Conservation (phyloP, 2,113 vertebrate species). For the Coregonus clupeaformis region DNA sequence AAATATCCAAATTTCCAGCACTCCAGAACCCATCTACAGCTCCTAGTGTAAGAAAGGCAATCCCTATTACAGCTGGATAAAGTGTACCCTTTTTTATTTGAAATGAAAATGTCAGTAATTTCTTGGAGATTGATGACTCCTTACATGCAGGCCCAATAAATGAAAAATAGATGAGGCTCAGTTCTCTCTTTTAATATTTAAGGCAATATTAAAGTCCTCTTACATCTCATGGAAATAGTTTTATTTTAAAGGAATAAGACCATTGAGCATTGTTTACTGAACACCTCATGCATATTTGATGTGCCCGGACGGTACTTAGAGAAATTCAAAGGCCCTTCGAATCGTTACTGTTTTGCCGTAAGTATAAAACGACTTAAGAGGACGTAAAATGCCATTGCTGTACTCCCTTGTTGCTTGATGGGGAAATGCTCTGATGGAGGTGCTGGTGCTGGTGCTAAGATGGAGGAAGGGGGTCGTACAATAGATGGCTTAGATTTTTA, state of each 20-base stretch:
- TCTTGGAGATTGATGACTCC: slow-evolving; percentile 81
- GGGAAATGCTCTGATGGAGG: slow-evolving; percentile 32
- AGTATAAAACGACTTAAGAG: slow-evolving; percentile 77
- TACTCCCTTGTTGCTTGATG: slow-evolving; percentile 65
- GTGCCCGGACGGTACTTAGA: slow-evolving; percentile 68
- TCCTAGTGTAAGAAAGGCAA: slow-evolving; percentile 69
- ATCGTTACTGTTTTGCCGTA: slow-evolving; percentile 76
- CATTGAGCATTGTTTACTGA: slow-evolving; percentile 84
- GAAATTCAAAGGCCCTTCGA: slow-evolving; percentile 75
- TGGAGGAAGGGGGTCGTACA: slow-evolving; percentile 46
- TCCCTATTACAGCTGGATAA: slow-evolving; percentile 80
- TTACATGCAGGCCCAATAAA: slow-evolving; percentile 81
- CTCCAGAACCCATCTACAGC: slow-evolving; percentile 72
- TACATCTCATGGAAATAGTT: slow-evolving; percentile 80
- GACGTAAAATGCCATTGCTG: slow-evolving; percentile 69
- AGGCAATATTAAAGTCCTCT: slow-evolving; percentile 84
- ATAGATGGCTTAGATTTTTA: slow-evolving; percentile 73
- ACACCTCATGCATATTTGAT: slow-evolving; percentile 83
- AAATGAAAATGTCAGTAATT: slow-evolving; percentile 86
- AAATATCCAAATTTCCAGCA: slow-evolving; percentile 68
- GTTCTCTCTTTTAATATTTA: slow-evolving; percentile 86
- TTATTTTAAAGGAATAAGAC: slow-evolving; percentile 84
- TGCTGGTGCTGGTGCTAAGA: slow-evolving; percentile 55
- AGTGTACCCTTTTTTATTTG: slow-evolving; percentile 84
- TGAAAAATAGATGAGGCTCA: slow-evolving; percentile 84